Conservation (phyloP, 2,113 vertebrate species). For the Apodemus speciosus region DNA sequence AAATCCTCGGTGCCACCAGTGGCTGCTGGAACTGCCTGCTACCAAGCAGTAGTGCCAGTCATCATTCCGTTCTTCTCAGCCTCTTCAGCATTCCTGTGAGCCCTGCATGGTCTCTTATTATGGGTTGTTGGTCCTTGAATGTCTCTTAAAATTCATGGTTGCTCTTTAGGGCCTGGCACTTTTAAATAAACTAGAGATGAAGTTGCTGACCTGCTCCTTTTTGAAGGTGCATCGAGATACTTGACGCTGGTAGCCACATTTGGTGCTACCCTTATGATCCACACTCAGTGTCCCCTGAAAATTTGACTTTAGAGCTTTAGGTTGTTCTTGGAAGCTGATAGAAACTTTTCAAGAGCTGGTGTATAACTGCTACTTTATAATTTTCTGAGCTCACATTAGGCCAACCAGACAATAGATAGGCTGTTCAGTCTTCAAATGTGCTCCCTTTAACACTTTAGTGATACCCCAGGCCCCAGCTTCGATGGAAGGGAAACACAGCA, state of each 20-base stretch:
- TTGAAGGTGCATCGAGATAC: neutral
- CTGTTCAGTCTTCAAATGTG: neutral
- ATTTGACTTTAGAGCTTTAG: conserved; percentile 29
- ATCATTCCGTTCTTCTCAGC: neutral
- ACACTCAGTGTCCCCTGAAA: neutral
- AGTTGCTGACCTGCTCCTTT: neutral
- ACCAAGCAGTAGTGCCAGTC: neutral
- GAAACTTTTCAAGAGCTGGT: conserved; percentile 39
- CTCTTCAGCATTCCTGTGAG: neutral
- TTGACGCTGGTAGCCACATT: neutral
- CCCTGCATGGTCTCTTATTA: neutral
- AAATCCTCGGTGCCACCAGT: neutral
- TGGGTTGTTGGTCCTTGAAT: neutral
- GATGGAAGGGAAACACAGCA: neutral
- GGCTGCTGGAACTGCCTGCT: conserved; percentile 13
- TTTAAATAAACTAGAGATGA: neutral
- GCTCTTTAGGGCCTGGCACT: neutral
- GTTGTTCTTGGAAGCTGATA: conserved; percentile 26
- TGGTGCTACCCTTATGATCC: neutral
- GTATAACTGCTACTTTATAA: neutral
- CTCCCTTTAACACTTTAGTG: conserved; percentile 9
- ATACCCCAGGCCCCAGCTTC: neutral
- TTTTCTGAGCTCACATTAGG: conserved; percentile 8
- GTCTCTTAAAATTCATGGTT: conserved; percentile 11
- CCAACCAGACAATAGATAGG: neutral